These are phyloP conservation scores for Apodemia zela DNA, from an alignment of 2,888 invertebrate species.

Conservation along the genomic window DNA sequence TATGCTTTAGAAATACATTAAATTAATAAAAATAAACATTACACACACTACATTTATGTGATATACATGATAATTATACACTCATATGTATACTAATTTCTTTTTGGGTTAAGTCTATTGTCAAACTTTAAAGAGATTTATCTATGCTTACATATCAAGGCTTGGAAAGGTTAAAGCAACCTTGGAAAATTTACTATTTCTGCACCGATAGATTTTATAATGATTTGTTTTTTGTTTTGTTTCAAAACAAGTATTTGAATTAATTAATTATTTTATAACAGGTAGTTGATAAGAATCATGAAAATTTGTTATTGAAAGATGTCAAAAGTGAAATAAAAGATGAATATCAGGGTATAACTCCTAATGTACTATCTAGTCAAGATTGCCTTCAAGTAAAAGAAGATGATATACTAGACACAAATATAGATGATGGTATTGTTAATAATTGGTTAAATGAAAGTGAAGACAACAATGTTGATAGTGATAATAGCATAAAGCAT, in stretches of 20 bases:
- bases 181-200: too few relatives aligned
- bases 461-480: not conserved
- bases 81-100: too few relatives aligned
- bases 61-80: too few relatives aligned
- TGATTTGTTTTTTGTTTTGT: too few relatives aligned
- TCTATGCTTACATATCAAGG: too few relatives aligned
- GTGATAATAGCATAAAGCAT: not conserved
- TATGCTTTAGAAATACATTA: too few relatives aligned
- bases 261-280: not conserved
- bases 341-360: not conserved
- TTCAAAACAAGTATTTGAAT: not conserved
- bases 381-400: not conserved
- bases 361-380: not conserved
- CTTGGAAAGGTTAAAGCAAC: too few relatives aligned
- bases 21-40: too few relatives aligned
- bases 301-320: not conserved
- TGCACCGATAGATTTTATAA: too few relatives aligned
- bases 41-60: too few relatives aligned
- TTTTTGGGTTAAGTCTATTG: too few relatives aligned
- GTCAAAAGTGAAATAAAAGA: constrained; percentile 13
- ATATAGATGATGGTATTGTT: not conserved
- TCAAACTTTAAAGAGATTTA: too few relatives aligned
- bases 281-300: not conserved
- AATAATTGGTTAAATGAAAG: not conserved
- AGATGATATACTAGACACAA: not conserved